Conservation (phyloP, 2,888 invertebrate genomes). For the Parelbella ahira region DNA sequence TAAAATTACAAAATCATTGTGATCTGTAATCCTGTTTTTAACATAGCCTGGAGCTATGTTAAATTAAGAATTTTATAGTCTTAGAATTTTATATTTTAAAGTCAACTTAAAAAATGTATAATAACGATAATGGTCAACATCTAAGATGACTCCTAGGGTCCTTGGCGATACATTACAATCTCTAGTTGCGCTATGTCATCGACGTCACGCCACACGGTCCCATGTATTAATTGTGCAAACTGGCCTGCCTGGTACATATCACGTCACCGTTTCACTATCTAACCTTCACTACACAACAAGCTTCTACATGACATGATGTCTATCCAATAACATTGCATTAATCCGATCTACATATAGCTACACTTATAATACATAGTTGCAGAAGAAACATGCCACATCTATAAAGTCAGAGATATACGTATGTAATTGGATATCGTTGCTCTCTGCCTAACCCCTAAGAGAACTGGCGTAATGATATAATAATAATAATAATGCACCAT, state of each 20-base stretch:
- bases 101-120: too few relatives aligned
- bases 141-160: conserved; percentile 3
- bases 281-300: conserved; percentile 8
- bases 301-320: conserved; percentile 5
- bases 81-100: too few relatives aligned
- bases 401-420: too few relatives aligned
- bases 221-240: conserved; percentile 14
- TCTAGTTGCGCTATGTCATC: background rate
- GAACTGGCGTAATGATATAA: too few relatives aligned
- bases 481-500: too few relatives aligned
- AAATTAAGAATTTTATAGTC: too few relatives aligned
- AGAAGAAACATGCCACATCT: too few relatives aligned
- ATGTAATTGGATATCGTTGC: too few relatives aligned
- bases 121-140: background rate
- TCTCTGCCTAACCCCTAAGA: too few relatives aligned
- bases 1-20: too few relatives aligned
- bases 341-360: background rate
- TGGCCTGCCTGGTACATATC: conserved; percentile 3
- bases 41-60: too few relatives aligned
- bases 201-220: conserved; percentile 7
- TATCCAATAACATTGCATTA: background rate
- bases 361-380: background rate
- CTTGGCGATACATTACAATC: conserved; percentile 6
- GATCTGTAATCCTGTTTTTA: too few relatives aligned
- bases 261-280: conserved; percentile 7